These are phyloP conservation scores for Siphonodentalium dalli DNA, from an alignment of 2,888 invertebrate genomes.

Conservation along the genomic window DNA sequence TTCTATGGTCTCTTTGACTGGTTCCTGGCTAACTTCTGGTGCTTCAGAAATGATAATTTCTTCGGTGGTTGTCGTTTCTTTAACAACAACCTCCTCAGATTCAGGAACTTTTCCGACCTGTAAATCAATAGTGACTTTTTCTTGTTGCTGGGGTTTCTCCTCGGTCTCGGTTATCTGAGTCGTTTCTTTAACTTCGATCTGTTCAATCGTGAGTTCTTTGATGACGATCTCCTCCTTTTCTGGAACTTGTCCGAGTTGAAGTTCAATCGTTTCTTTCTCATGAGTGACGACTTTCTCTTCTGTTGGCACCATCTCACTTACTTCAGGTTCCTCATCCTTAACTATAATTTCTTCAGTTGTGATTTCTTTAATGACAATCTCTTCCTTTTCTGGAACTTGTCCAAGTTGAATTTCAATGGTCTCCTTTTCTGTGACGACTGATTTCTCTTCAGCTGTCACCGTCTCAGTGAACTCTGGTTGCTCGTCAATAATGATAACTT, in stretches of 20 bases:
- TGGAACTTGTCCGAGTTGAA: slow-evolving; percentile 5
- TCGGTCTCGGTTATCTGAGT: slow-evolving; percentile 28
- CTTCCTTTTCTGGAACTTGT: slow-evolving; percentile 33
- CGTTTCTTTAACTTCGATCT: slow-evolving; percentile 30
- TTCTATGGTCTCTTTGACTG: slow-evolving; percentile 25
- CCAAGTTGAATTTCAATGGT: slow-evolving; percentile 29
- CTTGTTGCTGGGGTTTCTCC: slow-evolving; percentile 25
- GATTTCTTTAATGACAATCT: too few species aligned
- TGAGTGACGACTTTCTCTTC: slow-evolving; percentile 30
- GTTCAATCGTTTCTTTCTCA: slow-evolving; percentile 18
- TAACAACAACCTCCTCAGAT: slow-evolving; percentile 18
- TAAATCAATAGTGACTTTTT: slow-evolving; percentile 27
- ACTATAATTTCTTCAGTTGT: too few species aligned
- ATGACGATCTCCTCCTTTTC: slow-evolving; percentile 4
- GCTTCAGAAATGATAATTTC: slow-evolving; percentile 20
- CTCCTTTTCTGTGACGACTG: slow-evolving; percentile 32
- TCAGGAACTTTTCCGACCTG: slow-evolving; percentile 23
- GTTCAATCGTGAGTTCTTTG: slow-evolving; percentile 22
- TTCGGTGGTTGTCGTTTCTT: slow-evolving; percentile 12
- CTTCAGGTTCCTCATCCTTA: slow-evolving; percentile 16
- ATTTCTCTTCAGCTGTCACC: slow-evolving; percentile 34
- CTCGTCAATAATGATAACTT: slow-evolving; percentile 28
- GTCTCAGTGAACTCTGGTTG: slow-evolving; percentile 35
- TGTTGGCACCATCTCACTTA: slow-evolving; percentile 26
- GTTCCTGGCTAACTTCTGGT: slow-evolving; percentile 32